Base-by-base conservation (phyloP, 2,888 invertebrate species). In the Oligia latruncula region DNA sequence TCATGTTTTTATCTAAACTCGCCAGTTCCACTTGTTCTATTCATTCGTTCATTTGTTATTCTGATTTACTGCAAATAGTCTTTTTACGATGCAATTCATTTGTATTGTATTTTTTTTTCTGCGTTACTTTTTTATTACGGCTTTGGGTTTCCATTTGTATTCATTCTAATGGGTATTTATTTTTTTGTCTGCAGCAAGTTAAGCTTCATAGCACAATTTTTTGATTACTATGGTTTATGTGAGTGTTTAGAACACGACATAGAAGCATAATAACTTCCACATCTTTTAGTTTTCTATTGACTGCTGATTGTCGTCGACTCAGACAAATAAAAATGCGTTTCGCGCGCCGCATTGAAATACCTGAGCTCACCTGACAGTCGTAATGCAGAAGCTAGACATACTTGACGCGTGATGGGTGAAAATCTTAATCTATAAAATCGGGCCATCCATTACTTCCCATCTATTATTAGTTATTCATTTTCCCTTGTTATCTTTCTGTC, bases 21-120 rank as follows among this genome's bases (percentile, higher is more conserved):
- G 29, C 55, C 71, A 72, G 74, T 64, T 74, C 46, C 60, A 74
- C 66, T 74, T 40, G 49, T 70, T 73, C 71, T 35, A 52, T 23
- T 35, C 9, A 4, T 55, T 71, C 40, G 35, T 64, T 80, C 40
- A 71, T 77, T 68, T 72, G 23, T 71, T 81, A 77, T 78, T 79
- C 75, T 86, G 78, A 86, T 82, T 83, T 77, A 80, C 71, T 82
- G 77, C 55, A 71, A 71, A 71, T 35, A 23, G 78, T 75, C 72
- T 78, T 74, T 75, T 79, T 82, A 67, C 62, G 67, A 75, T 81
- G 67, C 62, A 81, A 75, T 71, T 81, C 4, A 76, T 76, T 81
- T 71, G 23, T 15, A 23, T 55, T 8, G 35, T 71, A 35, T 52
- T 52, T 49, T 46, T 46, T 46, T 46, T 68, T 43, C 46, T 6